These are phyloP conservation scores for Eulemur coronatus DNA, from an alignment of 2,797 vertebrate species.

Conservation along the genomic window DNA sequence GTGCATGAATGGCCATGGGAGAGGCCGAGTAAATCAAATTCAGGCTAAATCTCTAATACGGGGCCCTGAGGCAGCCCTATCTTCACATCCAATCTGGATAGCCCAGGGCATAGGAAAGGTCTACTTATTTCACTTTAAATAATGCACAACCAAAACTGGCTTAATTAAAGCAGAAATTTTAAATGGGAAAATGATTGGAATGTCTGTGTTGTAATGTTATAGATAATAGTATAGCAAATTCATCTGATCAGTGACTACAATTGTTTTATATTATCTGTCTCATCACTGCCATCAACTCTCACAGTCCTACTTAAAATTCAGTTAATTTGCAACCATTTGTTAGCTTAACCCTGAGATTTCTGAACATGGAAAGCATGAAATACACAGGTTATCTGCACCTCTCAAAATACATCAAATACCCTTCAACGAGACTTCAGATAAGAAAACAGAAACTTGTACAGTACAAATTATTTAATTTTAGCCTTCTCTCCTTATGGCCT, in stretches of 20 bases:
- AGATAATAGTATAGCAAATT: background rate
- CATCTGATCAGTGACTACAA: background rate
- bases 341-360: constrained; percentile 49
- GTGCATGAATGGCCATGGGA: background rate
- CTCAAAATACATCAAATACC: constrained; percentile 23
- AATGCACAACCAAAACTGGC: background rate
- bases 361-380: constrained; percentile 36
- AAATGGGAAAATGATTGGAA: background rate
- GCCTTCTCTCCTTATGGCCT: background rate
- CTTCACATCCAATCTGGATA: background rate
- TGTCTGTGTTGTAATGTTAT: background rate
- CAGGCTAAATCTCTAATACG: background rate
- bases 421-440: background rate
- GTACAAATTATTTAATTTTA: constrained; percentile 35
- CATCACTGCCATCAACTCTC: constrained; percentile 16
- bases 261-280: background rate
- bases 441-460: background rate
- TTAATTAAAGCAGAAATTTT: background rate
- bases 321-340: constrained; percentile 38
- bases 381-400: background rate
- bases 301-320: constrained; percentile 48
- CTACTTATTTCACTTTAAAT: background rate
- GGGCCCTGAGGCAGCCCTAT: background rate
- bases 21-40: background rate
- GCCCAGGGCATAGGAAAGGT: background rate